Conservation (phyloP, 1,140 invertebrate species). For the Littorina saxatilis region DNA sequence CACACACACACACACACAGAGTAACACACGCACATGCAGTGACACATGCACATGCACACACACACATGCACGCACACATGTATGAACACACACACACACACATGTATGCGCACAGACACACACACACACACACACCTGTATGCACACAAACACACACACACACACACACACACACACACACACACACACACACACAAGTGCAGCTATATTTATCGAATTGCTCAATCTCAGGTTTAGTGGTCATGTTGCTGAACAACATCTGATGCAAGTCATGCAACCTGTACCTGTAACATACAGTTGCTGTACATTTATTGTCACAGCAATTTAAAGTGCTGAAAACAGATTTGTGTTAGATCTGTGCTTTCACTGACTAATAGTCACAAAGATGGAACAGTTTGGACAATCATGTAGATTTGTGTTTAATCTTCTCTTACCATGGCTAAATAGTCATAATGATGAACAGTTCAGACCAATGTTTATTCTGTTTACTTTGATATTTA, state of each 20-base stretch:
- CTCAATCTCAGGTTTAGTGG: not conserved
- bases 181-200: not conserved
- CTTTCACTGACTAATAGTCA: conserved; percentile 7
- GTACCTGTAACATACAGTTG: too few relatives aligned
- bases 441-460: too few relatives aligned
- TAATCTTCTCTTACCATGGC: too few relatives aligned
- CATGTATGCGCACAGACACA: not conserved
- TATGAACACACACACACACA: conserved; percentile 23
- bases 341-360: conserved; percentile 39
- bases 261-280: too few relatives aligned
- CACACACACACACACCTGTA: conserved; percentile 15
- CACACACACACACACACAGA: not conserved
- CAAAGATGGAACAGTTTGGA: too few relatives aligned
- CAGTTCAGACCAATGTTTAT: too few relatives aligned
- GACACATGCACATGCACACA: not conserved
- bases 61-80: conserved; percentile 21
- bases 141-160: conserved; percentile 15
- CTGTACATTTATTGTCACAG: conserved; percentile 41
- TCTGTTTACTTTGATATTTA: too few relatives aligned
- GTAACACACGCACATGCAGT: too few relatives aligned
- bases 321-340: too few relatives aligned
- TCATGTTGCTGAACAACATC: not conserved
- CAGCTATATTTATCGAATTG: not conserved
- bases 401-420: too few relatives aligned
- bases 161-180: not conserved